These are phyloP conservation scores for Chaetoderma sp. DNA, from an alignment of 2,888 invertebrate genomes.

Conservation along the genomic window DNA sequence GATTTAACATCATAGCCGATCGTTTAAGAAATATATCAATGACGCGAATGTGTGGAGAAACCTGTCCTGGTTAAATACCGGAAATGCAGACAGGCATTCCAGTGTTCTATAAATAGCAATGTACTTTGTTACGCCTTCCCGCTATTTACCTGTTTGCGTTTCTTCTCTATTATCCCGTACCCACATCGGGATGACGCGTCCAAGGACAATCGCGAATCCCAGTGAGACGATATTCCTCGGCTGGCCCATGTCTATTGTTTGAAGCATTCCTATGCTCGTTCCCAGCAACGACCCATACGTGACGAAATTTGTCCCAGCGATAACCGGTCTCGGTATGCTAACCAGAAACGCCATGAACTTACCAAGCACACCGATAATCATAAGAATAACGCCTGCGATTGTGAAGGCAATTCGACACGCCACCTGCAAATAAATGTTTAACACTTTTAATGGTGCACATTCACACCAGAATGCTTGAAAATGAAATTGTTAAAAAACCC, in stretches of 20 bases:
- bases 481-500: too few relatives aligned
- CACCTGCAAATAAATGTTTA: too few relatives aligned
- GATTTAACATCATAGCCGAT: too few relatives aligned
- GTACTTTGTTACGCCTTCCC: too few relatives aligned
- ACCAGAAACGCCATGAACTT: constrained; percentile 9
- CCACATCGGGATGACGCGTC: neutral
- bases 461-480: too few relatives aligned
- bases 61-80: too few relatives aligned
- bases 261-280: neutral
- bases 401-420: constrained; percentile 9
- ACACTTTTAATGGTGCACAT: too few relatives aligned
- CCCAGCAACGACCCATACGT: neutral
- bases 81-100: too few relatives aligned
- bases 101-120: too few relatives aligned
- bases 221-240: neutral
- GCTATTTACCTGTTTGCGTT: neutral
- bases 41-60: too few relatives aligned
- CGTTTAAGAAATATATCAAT: too few relatives aligned
- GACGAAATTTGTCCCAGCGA: neutral
- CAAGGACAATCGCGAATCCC: neutral
- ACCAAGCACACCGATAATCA: constrained; percentile 14
- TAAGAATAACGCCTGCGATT: constrained; percentile 8
- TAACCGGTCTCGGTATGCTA: neutral
- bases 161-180: neutral
- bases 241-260: neutral